phyloP scores from a whole-genome alignment of 2,113 vertebrate species.

The Cyrtonyx montezumae region DNA sequence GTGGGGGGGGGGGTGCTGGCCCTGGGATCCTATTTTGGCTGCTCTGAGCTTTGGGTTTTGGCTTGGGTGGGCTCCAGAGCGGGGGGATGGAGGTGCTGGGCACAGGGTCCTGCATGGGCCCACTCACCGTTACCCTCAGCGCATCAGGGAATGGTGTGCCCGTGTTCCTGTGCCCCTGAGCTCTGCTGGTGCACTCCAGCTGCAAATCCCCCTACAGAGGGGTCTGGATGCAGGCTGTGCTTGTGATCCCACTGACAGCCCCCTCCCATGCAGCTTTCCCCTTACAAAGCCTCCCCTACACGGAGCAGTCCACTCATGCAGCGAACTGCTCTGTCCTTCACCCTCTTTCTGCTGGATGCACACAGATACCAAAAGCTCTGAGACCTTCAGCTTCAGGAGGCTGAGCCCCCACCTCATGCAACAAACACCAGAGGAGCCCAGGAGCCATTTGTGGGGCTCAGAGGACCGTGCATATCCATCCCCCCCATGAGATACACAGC shows the following conservation, averaged over 20 bases:
- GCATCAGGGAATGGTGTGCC: background rate
- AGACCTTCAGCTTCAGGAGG: background rate
- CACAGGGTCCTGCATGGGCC: background rate
- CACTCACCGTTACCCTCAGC: background rate
- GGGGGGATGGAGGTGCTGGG: background rate
- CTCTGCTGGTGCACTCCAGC: background rate
- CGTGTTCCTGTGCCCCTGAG: background rate
- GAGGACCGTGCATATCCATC: fast-evolving
- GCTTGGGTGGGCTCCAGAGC: background rate
- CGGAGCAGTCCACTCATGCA: background rate
- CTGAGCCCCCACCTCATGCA: background rate
- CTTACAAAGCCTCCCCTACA: fast-evolving
- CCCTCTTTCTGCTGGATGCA: background rate
- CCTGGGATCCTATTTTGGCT: background rate
- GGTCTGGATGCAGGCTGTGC: fast-evolving
- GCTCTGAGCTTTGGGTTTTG: background rate
- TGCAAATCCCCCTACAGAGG: no score
- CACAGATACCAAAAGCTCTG: background rate
- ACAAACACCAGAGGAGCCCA: background rate
- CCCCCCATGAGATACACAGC: background rate
- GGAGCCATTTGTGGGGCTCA: background rate
- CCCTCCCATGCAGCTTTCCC: fast-evolving
- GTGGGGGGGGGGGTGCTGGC: no score
- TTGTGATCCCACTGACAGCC: no score
- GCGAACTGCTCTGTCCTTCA: background rate